Evolutionary conservation across 2,888 invertebrate species (phyloP), one percentile per base, ranked within the genome.

Genomic region (Julus scandinavius): DNA sequence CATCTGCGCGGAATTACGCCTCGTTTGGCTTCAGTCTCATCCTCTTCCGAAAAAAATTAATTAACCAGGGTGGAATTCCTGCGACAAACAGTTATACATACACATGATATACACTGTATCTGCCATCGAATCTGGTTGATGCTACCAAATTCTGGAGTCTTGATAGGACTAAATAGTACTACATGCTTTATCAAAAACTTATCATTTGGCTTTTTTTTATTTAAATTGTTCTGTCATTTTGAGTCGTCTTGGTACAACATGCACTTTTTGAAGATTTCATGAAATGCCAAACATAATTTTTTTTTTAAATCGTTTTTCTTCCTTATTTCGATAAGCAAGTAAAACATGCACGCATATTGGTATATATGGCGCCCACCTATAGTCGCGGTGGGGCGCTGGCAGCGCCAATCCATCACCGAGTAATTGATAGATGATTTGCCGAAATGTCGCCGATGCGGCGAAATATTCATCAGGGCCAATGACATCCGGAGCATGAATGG

Each of bases 1-100:
- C 72, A 72, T 72, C 72, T 72, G 72, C 72, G 1, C 9, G 72
- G 72, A 72, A 72, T 29, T 29, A 72, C 72, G 72, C 72, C 72
- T 72, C 29, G 72, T 20, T 72, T 72, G 29, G 29, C 29, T 20
- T 29, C 5, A 29, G 20, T 72, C 29, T 72, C 72, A 72, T 72
- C 72, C 72, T 72, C 72, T 72, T 72, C 72, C 72, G 29, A 72
- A 72, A 72, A 20, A 9, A 29, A 29, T 72, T 9, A 72, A 72
- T 72, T 6, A 29, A 72, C 29, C 9, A 20, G 72, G 72, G 72
- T 72, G 72, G 29, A 29, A 72, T 20, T 72, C 72, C 72, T 72
- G 72, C 20, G 20, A 29, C 72, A 7, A n/a, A 72, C 72, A 72
- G 9, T 72, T 72, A 72, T 6, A 6, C 17, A 63, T n/a, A 29